A percentile compares a stretch with the other conserved stretches of the same genome.
Evolutionary conservation across 2,113 vertebrate species (phyloP).

Genomic region (Urocitellus parryii): DNA sequence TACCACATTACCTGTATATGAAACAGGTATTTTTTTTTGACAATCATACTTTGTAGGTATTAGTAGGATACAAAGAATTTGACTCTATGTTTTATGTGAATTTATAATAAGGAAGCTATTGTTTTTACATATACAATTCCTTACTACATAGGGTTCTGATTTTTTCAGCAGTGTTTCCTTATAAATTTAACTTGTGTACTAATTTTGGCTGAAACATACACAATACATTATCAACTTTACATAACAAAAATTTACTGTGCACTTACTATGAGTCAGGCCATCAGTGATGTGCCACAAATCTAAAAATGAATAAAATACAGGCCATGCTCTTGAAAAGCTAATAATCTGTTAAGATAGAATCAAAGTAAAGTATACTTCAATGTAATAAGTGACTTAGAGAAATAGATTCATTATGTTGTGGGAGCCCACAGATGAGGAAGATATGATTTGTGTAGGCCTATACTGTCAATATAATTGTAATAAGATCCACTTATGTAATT

Average conservation of each 20-base stretch:
- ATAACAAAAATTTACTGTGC: not conserved
- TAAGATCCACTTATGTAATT: not conserved
- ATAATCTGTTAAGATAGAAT: not conserved
- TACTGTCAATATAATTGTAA: not conserved
- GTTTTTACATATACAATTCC: not conserved
- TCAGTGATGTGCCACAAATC: not conserved
- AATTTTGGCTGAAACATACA: not conserved
- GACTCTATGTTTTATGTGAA: not conserved
- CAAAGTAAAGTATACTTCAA: not conserved
- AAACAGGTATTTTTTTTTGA: not conserved
- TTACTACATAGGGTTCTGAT: not conserved
- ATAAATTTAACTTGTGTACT: not conserved
- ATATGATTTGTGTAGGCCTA: not conserved
- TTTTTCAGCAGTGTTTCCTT: not conserved
- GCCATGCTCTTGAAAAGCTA: not conserved
- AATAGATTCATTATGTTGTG: not conserved
- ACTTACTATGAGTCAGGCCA: not conserved
- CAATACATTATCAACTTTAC: not conserved
- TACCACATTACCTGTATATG: not conserved
- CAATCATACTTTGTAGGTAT: not conserved
- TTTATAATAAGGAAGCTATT: not conserved
- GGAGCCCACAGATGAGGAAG: not conserved
- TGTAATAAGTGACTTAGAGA: not conserved
- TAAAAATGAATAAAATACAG: slow-evolving; percentile 7
- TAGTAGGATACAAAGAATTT: not conserved